Percentiles rank a stretch among this genome's conserved stretches.
Conservation (phyloP, 2,888 invertebrate genomes). For the Drosophila subsilvestris region DNA sequence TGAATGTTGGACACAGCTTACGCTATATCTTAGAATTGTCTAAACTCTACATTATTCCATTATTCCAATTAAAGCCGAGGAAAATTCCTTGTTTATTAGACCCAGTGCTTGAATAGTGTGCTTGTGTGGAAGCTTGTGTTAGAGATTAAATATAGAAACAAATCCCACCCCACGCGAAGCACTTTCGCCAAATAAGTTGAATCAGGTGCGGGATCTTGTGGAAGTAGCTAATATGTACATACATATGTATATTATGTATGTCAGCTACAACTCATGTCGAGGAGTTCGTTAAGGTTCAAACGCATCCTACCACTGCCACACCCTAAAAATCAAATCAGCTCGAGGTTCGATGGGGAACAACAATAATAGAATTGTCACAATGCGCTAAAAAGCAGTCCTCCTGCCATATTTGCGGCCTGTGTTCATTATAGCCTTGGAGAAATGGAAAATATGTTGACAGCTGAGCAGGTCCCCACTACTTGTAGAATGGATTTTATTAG, state of each 20-base stretch:
- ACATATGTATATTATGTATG: background rate
- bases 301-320: slow-evolving; percentile 37
- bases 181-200: background rate
- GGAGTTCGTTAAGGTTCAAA: slow-evolving; percentile 1
- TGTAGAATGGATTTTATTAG: no score
- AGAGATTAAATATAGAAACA: background rate
- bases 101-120: background rate
- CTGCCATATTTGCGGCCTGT: no score
- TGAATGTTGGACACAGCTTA: background rate
- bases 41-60: no score
- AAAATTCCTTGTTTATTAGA: background rate
- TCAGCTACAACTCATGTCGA: background rate
- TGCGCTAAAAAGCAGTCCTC: no score
- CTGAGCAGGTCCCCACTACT: no score
- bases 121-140: background rate
- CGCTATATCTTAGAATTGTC: background rate
- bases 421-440: background rate
- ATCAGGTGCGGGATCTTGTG: background rate
- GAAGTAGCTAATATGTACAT: background rate
- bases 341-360: background rate
- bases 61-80: background rate
- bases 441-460: background rate
- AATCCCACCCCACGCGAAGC: background rate
- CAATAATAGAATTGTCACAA: background rate
- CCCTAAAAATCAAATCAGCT: slow-evolving; percentile 29